Base-by-base conservation (phyloP, 2,888 invertebrate genomes). In the Nineta flava region DNA sequence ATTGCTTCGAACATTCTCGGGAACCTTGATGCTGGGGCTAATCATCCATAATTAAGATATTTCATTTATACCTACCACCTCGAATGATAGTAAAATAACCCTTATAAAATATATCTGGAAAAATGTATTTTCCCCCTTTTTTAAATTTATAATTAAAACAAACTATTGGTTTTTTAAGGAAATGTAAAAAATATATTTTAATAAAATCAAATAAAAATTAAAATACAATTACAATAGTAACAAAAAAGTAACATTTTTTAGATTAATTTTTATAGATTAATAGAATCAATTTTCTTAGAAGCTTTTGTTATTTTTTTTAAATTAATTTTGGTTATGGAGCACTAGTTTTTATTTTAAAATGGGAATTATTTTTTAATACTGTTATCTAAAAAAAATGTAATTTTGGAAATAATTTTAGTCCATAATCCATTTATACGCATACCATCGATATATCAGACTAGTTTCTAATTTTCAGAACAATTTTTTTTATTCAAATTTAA, bases 181-280 rank as follows among this genome's bases (percentile, higher is more conserved):
- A 38, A 49, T 44, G 49, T 49, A 49, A 49, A 49, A 49, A 49
- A 49, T 49, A 49, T 49, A 49, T 49, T 49, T 49, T 26, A 53
- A 50, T 51, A 52, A 54, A 56, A 60, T 59, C 61, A 60, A 60
- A 61, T 58, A 60, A 58, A 26, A 56, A 57, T 58, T 55, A 55
- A 55, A 57, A 57, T 57, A 56, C 56, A 55, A 50, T 48, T 48
- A 52, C 49, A 53, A 52, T 53, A 52, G 51, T 52, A 52, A 52
- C 50, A 52, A 44, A 52, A 53, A 53, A 26, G 26, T 35, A 48
- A 52, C 44, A 52, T 35, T 48, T 32, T 46, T 52, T 62, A 65
- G 15, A 42, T 17, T 42, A 42, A 65, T 65, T 64, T 65, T 64
- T 64, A 65, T 65, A 63, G 65, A 63, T 60, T 38, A 15, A 13